Evolutionary conservation across 2,797 vertebrate genomes (phyloP).

Genomic region (Corythornis leucogaster): DNA sequence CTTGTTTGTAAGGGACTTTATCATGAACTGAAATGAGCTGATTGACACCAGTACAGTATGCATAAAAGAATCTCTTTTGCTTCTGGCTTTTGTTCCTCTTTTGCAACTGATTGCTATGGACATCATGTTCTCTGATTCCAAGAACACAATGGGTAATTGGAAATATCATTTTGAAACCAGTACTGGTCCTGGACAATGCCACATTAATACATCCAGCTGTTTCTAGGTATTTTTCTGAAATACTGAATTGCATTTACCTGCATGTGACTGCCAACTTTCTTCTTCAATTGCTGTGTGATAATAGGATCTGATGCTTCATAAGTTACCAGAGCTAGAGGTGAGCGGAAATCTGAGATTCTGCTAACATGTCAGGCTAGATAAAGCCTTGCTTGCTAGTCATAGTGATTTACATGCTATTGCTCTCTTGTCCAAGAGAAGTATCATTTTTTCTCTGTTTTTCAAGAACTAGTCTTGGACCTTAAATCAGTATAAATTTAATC

Average conservation of each 20-base stretch:
- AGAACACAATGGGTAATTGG: neutral
- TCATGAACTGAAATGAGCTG: neutral
- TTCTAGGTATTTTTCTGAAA: neutral
- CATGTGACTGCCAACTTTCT: neutral
- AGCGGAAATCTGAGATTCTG: neutral
- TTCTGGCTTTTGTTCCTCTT: neutral
- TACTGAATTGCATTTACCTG: neutral
- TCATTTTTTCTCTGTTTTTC: neutral
- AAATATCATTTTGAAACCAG: neutral
- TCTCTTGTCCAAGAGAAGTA: neutral
- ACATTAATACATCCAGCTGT: neutral
- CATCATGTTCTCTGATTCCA: neutral
- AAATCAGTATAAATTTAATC: neutral
- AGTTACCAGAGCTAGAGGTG: neutral
- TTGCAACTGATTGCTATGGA: neutral
- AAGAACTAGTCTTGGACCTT: neutral
- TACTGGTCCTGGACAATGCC: neutral
- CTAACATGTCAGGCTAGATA: neutral
- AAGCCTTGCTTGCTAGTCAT: neutral
- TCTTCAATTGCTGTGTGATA: neutral
- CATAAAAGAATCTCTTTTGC: neutral
- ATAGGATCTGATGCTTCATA: neutral
- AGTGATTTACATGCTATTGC: neutral
- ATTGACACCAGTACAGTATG: neutral
- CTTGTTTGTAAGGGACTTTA: neutral